Percentiles rank a stretch among this genome's conserved stretches.
These are phyloP conservation scores for Drosophila setifemur DNA, from an alignment of 1,140 invertebrate species.

Conservation along the genomic window DNA sequence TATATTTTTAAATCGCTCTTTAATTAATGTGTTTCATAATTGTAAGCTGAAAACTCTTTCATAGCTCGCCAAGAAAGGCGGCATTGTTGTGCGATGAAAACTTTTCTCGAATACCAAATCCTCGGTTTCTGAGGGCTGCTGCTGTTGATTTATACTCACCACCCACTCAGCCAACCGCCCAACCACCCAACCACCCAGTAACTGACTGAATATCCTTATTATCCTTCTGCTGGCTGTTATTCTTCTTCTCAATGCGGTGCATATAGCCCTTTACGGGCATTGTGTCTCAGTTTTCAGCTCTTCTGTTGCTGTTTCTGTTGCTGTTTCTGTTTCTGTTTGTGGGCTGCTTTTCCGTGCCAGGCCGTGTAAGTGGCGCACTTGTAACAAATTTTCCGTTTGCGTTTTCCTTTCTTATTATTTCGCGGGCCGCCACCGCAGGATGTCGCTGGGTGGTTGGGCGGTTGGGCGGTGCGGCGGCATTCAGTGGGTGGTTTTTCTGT, in stretches of 20 bases:
- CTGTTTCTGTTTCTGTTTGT: not conserved
- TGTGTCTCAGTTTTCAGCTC: too few relatives aligned
- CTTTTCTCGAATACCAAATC: not conserved
- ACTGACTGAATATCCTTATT: not conserved
- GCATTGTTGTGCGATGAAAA: not conserved
- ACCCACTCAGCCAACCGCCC: not conserved
- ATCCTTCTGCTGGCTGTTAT: conserved; percentile 4
- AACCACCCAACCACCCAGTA: not conserved
- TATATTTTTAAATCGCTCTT: too few relatives aligned
- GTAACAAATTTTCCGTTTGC: conserved; percentile 48
- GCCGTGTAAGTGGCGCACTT: conserved; percentile 50
- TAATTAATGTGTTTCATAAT: too few relatives aligned
- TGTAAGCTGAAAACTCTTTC: not conserved
- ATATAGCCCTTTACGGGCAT: conserved; percentile 33
- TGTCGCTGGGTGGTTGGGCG: conserved; percentile 49
- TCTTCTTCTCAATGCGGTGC: conserved; percentile 29
- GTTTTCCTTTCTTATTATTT: conserved; percentile 51
- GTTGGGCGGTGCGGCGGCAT: conserved; percentile 31
- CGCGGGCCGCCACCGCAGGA: conserved; percentile 20
- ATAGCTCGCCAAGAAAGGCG: not conserved
- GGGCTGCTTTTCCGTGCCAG: conserved; percentile 36
- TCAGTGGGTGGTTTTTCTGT: conserved; percentile 21
- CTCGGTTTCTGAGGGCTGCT: not conserved
- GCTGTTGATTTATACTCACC: conserved; percentile 11
- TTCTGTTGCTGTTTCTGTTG: not conserved